Percentiles rank a stretch among this genome's conserved stretches.
Conservation (phyloP, 2,888 invertebrate species). For the Hyalella azteca region DNA sequence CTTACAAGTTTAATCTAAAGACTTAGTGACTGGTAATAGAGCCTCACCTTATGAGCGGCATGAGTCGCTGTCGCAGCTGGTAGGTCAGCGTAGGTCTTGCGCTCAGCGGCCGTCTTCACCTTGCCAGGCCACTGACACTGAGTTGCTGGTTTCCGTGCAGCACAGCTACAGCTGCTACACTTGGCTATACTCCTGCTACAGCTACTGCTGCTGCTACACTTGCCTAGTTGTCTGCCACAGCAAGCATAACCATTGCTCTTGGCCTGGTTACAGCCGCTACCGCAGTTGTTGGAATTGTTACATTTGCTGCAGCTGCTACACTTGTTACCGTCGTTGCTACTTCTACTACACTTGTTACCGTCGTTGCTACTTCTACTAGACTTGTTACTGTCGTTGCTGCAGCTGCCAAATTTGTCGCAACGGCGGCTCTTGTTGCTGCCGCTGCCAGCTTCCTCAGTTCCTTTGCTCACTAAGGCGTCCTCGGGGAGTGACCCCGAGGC, state of each 20-base stretch:
- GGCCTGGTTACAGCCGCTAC: neutral
- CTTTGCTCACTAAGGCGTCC: too few species aligned
- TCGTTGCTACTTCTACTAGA: neutral
- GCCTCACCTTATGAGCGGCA: neutral
- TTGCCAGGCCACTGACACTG: conserved; percentile 46
- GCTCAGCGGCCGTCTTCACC: conserved; percentile 57
- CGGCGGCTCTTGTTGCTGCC: too few species aligned
- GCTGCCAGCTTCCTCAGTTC: neutral
- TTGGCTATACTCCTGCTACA: neutral
- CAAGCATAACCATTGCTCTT: too few species aligned
- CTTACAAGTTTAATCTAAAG: too few species aligned
- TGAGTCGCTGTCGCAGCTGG: neutral
- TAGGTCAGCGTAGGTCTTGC: conserved; percentile 55
- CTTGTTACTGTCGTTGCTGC: neutral
- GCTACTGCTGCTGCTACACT: neutral
- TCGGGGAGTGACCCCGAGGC: neutral
- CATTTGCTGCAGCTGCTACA: conserved; percentile 2
- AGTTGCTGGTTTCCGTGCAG: neutral
- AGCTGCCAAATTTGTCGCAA: neutral
- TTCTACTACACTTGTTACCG: neutral
- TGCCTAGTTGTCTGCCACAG: too few species aligned
- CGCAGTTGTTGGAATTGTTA: too few species aligned
- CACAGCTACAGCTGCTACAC: neutral
- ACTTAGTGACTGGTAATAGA: too few species aligned
- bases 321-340: neutral